These are phyloP conservation scores for Aphaenogaster ashmeadi DNA, from an alignment of 1,140 invertebrate genomes.

Conservation along the genomic window DNA sequence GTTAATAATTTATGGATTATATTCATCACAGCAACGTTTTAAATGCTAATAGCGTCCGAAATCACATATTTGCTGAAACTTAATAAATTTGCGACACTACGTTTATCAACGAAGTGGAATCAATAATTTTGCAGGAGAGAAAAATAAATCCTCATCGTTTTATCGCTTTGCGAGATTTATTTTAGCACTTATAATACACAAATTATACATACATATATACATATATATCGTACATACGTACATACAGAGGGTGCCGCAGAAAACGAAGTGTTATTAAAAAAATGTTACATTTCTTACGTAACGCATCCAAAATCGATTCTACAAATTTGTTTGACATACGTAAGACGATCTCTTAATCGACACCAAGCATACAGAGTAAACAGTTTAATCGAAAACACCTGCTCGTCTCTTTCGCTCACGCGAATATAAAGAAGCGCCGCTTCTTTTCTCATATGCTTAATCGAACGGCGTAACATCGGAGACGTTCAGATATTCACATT, in stretches of 20 bases:
- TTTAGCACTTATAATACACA: slow-evolving; percentile 73
- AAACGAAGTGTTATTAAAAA: neutral
- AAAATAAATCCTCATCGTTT: neutral
- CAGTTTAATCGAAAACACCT: neutral
- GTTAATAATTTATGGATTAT: neutral
- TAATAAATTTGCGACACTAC: neutral
- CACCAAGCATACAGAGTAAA: neutral
- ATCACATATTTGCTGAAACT: neutral
- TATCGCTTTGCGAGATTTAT: slow-evolving; percentile 65
- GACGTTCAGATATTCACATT: neutral
- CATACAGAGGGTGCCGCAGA: slow-evolving; percentile 28
- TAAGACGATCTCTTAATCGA: slow-evolving; percentile 16
- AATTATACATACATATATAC: slow-evolving; percentile 75
- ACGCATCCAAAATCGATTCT: slow-evolving; percentile 3
- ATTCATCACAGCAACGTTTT: neutral
- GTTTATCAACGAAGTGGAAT: neutral
- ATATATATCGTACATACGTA: slow-evolving; percentile 49
- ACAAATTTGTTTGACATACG: neutral
- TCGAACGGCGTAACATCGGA: neutral
- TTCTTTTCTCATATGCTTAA: neutral
- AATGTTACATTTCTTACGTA: neutral
- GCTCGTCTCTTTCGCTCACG: neutral
- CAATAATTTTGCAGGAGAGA: neutral
- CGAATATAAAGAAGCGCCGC: neutral
- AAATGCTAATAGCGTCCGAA: neutral